Evolutionary conservation across 1,140 invertebrate species (phyloP), one percentile per base, ranked within the genome.

Genomic region (Hyposmocoma kahamanoa): DNA sequence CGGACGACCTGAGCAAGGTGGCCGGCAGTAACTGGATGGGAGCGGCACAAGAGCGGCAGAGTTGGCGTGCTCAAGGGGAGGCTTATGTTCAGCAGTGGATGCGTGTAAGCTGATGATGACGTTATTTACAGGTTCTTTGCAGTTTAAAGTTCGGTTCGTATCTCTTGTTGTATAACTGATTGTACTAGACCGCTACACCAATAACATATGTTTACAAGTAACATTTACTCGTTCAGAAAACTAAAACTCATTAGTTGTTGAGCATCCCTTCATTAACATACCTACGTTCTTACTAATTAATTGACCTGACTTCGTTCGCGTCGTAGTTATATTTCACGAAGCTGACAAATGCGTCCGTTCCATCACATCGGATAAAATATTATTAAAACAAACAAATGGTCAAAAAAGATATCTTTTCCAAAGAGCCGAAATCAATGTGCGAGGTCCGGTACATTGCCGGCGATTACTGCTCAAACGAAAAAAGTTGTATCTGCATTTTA

Each of bases 341-440:
- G 57, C 71, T 83, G 82, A 85, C 82, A 85, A 85, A 85, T 85
- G 82, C 69, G 67, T 66, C 62, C 75, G 67, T 59, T 85, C 82
- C 82, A 82, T 85, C 80, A 84, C 66, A 72, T 61, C 70, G 64
- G 76, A 85, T 82, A 83, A 85, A 85, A 82, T 83, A 82, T 85
- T 81, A 80, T 78, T 85, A 85, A 85, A 85, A 85, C 82, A 85
- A 85, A 85, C 78, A 85, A 80, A 83, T 67, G 77, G 64, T 80
- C 72, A 81, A 85, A 85, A 83, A 83, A 81, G 59, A 76, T 68
- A 68, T 68, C 72, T 79, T 79, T 81, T 75, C 73, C 72, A 79
- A 82, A 80, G 77, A 78, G 74, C 74, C 82, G 77, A 83, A 85
- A 85, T 85, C 82, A 83, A 85, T 85, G 78, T 80, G 77, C 75